phyloP scores from a whole-genome alignment of 1,140 invertebrate species.

The Listronotus bonariensis region DNA sequence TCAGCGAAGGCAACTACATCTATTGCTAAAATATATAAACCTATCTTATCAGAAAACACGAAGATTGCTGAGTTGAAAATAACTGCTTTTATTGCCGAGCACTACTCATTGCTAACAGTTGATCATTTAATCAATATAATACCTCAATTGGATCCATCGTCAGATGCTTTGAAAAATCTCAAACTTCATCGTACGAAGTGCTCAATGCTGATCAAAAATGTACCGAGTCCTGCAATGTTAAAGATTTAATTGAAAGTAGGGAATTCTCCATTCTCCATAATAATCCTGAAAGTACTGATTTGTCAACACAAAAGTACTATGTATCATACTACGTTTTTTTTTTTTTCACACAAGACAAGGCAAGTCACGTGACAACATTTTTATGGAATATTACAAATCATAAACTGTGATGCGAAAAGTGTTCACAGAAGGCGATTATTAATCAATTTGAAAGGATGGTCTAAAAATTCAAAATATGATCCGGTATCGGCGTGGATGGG shows the following conservation, averaged over 20 bases:
- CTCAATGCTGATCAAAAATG: slow-evolving; percentile 48
- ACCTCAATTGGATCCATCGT: slow-evolving; percentile 41
- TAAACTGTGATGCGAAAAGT: too few species aligned
- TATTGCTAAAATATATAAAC: slow-evolving; percentile 25
- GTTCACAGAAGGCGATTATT: too few species aligned
- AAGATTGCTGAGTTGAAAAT: slow-evolving; percentile 54
- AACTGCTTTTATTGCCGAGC: slow-evolving; percentile 52
- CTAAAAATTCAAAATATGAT: too few species aligned
- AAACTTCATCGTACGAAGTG: slow-evolving; percentile 52
- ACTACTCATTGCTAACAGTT: slow-evolving; percentile 47
- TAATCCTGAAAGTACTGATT: slow-evolving; percentile 49
- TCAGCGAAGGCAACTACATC: slow-evolving; percentile 1
- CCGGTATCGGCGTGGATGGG: too few species aligned
- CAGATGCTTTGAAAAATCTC: slow-evolving; percentile 38
- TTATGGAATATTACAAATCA: slow-evolving; percentile 40
- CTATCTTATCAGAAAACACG: slow-evolving; percentile 30
- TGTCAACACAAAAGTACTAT: slow-evolving; percentile 48
- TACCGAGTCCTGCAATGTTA: slow-evolving; percentile 46
- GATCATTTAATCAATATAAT: slow-evolving; percentile 49
- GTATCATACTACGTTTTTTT: slow-evolving; percentile 46
- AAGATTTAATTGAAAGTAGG: slow-evolving; percentile 47
- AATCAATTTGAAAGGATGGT: too few species aligned
- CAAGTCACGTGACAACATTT: slow-evolving; percentile 45
- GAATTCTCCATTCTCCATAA: slow-evolving; percentile 48
- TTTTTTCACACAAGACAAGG: slow-evolving; percentile 28